Percentiles rank a stretch among this genome's conserved stretches.
phyloP scores from a whole-genome alignment of 2,797 vertebrate species.

The Anguilla megastoma region DNA sequence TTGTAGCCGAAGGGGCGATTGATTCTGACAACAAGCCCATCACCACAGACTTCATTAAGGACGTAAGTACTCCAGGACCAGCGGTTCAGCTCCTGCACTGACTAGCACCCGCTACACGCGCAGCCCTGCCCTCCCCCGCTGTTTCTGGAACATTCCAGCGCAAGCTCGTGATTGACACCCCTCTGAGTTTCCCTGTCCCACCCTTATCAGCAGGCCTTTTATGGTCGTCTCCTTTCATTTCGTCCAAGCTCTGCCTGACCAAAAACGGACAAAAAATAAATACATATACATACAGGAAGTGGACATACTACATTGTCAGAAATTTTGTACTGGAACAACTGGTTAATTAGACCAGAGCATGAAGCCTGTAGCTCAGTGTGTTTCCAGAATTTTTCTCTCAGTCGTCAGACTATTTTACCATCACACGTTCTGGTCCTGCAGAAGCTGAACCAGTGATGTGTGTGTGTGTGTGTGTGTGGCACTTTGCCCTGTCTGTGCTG shows the following conservation, averaged over 20 bases:
- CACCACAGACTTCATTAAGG: slow-evolving; percentile 88
- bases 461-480: slow-evolving; percentile 18
- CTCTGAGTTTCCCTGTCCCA: not conserved
- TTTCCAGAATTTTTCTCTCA: no score
- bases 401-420: not conserved
- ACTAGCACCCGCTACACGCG: slow-evolving; percentile 16
- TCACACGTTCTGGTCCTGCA: slow-evolving; percentile 34
- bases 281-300: not conserved
- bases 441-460: slow-evolving; percentile 30
- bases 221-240: not conserved
- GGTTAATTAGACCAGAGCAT: no score
- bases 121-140: slow-evolving; percentile 50
- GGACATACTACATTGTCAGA: not conserved
- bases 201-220: not conserved
- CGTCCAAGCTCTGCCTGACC: not conserved
- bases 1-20: slow-evolving; percentile 96
- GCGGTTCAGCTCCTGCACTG: slow-evolving; percentile 31
- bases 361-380: no score
- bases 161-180: not conserved
- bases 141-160: not conserved
- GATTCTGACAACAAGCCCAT: slow-evolving; percentile 86
- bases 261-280: no score
- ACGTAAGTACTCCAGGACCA: slow-evolving; percentile 80
- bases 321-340: no score
- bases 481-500: slow-evolving; percentile 14